phyloP scores from a whole-genome alignment of 1,140 invertebrate species.

The Drosophila gunungcola region DNA sequence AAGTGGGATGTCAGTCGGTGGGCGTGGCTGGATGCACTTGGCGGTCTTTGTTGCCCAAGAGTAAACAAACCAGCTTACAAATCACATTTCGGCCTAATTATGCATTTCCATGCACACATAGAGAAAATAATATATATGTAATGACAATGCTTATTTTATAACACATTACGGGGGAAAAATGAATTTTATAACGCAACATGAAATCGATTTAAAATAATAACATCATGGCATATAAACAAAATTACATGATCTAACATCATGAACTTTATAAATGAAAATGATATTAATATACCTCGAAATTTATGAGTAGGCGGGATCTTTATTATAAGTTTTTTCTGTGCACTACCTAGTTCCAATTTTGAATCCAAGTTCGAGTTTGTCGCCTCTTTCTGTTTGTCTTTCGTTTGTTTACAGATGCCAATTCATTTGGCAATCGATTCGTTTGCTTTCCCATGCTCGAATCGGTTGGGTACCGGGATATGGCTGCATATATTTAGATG shows the following conservation, averaged over 20 bases:
- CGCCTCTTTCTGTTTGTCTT: constrained; percentile 20
- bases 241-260: too few relatives aligned
- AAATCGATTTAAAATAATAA: too few relatives aligned
- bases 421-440: constrained; percentile 66
- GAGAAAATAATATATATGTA: not conserved
- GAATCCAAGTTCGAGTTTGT: constrained; percentile 20
- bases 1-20: constrained; percentile 8
- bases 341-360: constrained; percentile 15
- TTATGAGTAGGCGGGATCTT: too few relatives aligned
- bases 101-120: constrained; percentile 22
- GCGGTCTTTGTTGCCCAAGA: constrained; percentile 17
- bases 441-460: constrained; percentile 48
- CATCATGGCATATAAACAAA: too few relatives aligned
- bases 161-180: not conserved
- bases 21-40: constrained; percentile 36
- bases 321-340: constrained; percentile 12
- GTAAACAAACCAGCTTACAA: constrained; percentile 37
- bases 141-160: not conserved
- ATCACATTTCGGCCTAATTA: constrained; percentile 41
- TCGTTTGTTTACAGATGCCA: constrained; percentile 52
- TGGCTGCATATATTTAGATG: not conserved
- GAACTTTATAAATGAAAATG: too few relatives aligned
- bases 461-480: constrained; percentile 20
- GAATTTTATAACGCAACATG: too few relatives aligned
- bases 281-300: too few relatives aligned